phyloP scores from a whole-genome alignment of 2,113 vertebrate genomes.

The Rynchops niger region DNA sequence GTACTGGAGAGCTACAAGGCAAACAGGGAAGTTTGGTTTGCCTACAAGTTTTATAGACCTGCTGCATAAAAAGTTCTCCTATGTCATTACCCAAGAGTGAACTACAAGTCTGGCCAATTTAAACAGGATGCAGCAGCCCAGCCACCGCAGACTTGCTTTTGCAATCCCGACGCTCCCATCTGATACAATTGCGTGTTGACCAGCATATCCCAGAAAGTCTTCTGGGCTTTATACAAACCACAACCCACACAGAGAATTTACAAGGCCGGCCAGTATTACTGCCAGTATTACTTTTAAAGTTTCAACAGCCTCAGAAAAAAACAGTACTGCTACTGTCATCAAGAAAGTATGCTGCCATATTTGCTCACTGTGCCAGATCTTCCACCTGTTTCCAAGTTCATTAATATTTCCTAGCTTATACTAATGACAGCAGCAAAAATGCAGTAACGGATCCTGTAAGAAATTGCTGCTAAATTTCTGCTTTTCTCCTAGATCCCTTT shows the following conservation, averaged over 20 bases:
- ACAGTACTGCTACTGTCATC: background rate
- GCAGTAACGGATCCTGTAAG: background rate
- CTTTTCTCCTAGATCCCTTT: background rate
- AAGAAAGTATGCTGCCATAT: background rate
- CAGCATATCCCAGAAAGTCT: background rate
- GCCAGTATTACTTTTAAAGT: background rate
- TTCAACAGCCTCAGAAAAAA: background rate
- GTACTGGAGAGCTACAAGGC: background rate
- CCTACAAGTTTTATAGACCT: background rate
- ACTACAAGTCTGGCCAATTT: background rate
- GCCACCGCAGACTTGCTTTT: background rate
- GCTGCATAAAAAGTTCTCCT: background rate
- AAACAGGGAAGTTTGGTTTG: background rate
- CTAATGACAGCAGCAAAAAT: background rate
- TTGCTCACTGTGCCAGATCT: background rate
- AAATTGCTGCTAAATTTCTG: background rate
- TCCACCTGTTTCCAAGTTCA: background rate
- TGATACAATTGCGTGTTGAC: background rate
- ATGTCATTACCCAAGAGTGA: background rate
- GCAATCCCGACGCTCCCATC: background rate
- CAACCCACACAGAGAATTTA: background rate
- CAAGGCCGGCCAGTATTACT: background rate
- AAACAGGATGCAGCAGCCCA: constrained; percentile 6
- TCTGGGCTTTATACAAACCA: background rate
- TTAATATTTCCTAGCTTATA: background rate